Evolutionary conservation across 2,888 invertebrate genomes (phyloP), one percentile per base, ranked within the genome.

Genomic region (Macrosoma leucophasiata): DNA sequence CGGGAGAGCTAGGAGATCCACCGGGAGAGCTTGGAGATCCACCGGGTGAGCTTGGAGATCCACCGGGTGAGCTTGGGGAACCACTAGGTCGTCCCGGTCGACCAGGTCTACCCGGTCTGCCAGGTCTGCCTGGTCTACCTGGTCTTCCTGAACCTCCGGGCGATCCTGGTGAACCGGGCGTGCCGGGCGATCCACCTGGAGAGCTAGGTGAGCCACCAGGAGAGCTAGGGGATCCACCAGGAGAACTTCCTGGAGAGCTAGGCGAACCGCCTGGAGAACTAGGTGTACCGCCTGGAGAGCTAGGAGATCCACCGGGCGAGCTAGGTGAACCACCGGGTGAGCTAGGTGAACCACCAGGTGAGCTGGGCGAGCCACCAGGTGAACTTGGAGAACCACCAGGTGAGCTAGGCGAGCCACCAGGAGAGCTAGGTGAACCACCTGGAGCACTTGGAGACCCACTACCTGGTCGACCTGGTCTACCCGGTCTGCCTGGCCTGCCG

Each of bases 261-360:
- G 29, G 1, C 5, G 17, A 14, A 4, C 30, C 22, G 6, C 29
- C 13, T 2, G 33, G 13, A 8, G 12, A 4, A 0, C 15, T 17
- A 7, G 32, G 15, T 7, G 26, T 7, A 1, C 22, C 20, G 12
- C 33, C 13, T 8, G 28, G 13, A 3, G 33, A 9, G 1, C 12
- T 15, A 3, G 29, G 10, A 3, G 36, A 21, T 6, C 20, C 20
- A 7, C 19, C 7, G 1, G 32, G 32, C 1, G 8, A 29, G 8
- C 23, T 25, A 2, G 33, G 18, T 1, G 9, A 21, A 3, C 30
- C 25, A 4, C 30, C 30, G 2, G 25, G 9, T 1, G 38, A 13
- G 11, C 13, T 29, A 0, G 28, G 10, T 4, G 35, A 20, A 2
- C 18, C 21, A 15, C 12, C 18, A 0, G 22, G 1, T 1, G 20